phyloP scores from a whole-genome alignment of 2,888 invertebrate species.

The Pedicia rivosa region DNA sequence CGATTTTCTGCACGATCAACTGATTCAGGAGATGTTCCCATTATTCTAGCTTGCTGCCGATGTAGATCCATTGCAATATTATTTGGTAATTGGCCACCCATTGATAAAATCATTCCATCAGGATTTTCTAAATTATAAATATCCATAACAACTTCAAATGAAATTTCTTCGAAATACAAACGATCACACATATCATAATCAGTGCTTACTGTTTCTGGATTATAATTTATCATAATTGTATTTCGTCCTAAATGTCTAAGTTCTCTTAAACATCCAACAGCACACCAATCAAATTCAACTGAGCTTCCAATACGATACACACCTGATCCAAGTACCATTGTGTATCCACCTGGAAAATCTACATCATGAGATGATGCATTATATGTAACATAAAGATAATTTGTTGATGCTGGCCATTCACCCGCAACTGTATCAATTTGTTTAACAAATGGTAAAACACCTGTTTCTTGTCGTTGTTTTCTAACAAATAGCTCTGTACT shows the following conservation, averaged over 20 bases:
- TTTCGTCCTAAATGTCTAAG: conserved; percentile 70
- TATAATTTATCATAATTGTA: conserved; percentile 98
- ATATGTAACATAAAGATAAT: conserved; percentile 97
- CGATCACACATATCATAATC: conserved; percentile 99
- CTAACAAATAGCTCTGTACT: conserved; percentile 76
- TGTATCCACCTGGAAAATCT: conserved; percentile 59
- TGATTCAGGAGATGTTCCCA: conserved; percentile 91
- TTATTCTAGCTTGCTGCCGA: conserved; percentile 72
- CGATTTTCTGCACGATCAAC: conserved; percentile 97
- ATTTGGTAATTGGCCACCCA: conserved; percentile 98
- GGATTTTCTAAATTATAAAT: conserved; percentile 90
- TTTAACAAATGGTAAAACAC: conserved; percentile 76
- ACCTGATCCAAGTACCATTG: conserved; percentile 87
- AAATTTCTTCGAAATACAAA: conserved; percentile 98
- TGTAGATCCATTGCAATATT: conserved; percentile 99
- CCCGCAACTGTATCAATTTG: conserved; percentile 99
- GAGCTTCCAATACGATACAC: conserved; percentile 97
- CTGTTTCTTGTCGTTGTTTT: conserved; percentile 55
- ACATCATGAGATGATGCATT: conserved; percentile 75
- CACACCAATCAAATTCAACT: conserved; percentile 99
- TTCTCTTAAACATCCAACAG: conserved; percentile 89
- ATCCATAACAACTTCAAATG: conserved; percentile 97
- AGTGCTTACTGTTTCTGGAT: conserved; percentile 98
- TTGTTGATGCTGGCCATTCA: conserved; percentile 97
- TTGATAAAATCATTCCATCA: conserved; percentile 85